Evolutionary conservation across 2,797 vertebrate genomes (phyloP).

Genomic region (Neostethus bicornis): DNA sequence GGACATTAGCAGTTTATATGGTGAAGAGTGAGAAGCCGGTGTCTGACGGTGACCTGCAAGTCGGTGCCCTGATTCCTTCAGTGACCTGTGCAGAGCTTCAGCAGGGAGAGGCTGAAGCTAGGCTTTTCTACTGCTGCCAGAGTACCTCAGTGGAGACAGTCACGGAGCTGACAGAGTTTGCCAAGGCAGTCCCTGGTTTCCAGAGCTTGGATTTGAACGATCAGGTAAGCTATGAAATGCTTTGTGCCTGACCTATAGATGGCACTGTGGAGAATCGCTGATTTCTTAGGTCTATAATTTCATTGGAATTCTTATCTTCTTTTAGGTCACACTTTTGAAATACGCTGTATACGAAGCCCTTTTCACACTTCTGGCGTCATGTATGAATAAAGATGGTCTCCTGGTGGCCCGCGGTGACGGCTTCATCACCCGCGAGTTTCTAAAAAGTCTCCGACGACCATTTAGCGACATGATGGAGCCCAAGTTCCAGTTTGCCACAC

Average conservation of each 20-base stretch:
- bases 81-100: constrained; percentile 67
- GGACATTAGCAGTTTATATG: constrained; percentile 85
- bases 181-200: constrained; percentile 94
- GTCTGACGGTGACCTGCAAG: not conserved
- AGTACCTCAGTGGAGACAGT: constrained; percentile 92
- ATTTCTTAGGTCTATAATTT: too few relatives aligned
- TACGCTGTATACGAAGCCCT: constrained; percentile 95
- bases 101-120: constrained; percentile 89
- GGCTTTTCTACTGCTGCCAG: constrained; percentile 94
- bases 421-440: constrained; percentile 95
- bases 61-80: not conserved
- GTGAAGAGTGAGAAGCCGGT: constrained; percentile 68
- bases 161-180: constrained; percentile 94
- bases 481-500: constrained; percentile 96
- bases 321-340: constrained; percentile 88
- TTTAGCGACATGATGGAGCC: constrained; percentile 98
- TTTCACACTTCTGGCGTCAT: constrained; percentile 92
- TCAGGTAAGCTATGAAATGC: constrained; percentile 69
- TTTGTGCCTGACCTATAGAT: not conserved
- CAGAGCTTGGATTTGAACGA: constrained; percentile 90
- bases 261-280: too few relatives aligned
- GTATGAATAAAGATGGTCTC: constrained; percentile 98
- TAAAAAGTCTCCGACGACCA: constrained; percentile 93
- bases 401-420: constrained; percentile 89
- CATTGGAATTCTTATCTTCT: not conserved